Percentiles rank a stretch among this genome's conserved stretches.
Conservation (phyloP, 2,888 invertebrate genomes). For the Carpatolechia fugitivella region DNA sequence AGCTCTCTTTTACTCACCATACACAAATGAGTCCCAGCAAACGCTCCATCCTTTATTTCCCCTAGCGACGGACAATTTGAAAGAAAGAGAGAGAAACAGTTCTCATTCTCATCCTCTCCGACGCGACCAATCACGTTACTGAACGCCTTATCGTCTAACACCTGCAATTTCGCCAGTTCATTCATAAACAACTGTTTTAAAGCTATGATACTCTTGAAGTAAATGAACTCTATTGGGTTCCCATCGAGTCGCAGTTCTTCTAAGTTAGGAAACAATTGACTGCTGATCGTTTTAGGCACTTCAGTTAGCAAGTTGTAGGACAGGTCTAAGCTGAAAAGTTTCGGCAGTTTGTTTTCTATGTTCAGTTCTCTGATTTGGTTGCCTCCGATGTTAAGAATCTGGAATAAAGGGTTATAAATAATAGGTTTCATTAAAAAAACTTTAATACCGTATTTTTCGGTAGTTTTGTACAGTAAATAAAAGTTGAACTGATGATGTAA, state of each 20-base stretch:
- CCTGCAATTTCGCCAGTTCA: conserved; percentile 49
- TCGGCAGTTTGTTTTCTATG: conserved; percentile 60
- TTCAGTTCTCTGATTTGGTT: conserved; percentile 68
- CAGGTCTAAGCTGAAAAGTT: conserved; percentile 69
- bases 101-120: conserved; percentile 41
- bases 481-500: too few relatives aligned
- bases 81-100: conserved; percentile 72
- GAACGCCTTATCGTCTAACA: conserved; percentile 68
- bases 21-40: conserved; percentile 72
- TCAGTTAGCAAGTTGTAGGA: conserved; percentile 69
- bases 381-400: conserved; percentile 67
- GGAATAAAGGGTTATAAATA: conserved; percentile 32
- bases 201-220: conserved; percentile 66
- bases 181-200: conserved; percentile 66
- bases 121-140: conserved; percentile 64
- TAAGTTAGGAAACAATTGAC: conserved; percentile 66
- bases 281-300: conserved; percentile 66
- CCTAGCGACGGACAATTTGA: conserved; percentile 63
- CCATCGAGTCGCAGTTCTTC: conserved; percentile 72
- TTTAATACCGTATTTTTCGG: too few relatives aligned
- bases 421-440: too few relatives aligned
- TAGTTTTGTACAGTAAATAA: too few relatives aligned
- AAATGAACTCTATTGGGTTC: conserved; percentile 70
- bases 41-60: conserved; percentile 64
- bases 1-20: conserved; percentile 53